These are phyloP conservation scores for Nothoprocta pentlandii DNA, from an alignment of 2,113 vertebrate species.

Conservation along the genomic window DNA sequence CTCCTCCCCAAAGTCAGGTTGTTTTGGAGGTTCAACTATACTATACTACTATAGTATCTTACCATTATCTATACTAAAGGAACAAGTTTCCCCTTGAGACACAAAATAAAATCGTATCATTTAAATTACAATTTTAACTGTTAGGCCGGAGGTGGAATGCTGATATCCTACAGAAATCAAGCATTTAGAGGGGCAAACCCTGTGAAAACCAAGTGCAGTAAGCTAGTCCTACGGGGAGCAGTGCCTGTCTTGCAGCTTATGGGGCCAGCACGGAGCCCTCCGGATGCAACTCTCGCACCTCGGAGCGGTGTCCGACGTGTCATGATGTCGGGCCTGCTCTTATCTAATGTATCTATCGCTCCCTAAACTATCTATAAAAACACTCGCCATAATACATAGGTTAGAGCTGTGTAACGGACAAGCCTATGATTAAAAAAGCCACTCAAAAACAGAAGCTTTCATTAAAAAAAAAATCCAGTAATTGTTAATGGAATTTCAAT, in stretches of 20 bases:
- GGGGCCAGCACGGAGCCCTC: not conserved
- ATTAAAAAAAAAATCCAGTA: conserved; percentile 56
- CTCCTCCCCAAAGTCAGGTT: not conserved
- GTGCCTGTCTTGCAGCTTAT: not conserved
- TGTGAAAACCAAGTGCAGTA: not conserved
- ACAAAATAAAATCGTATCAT: not conserved
- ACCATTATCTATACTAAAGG: not conserved
- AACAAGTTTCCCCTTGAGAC: not conserved
- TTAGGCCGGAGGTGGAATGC: not conserved
- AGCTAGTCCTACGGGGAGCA: accelerated
- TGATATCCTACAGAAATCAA: not conserved
- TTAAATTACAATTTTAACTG: not conserved
- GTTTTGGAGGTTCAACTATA: not conserved
- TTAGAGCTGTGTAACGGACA: conserved; percentile 32
- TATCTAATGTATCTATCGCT: conserved; percentile 41
- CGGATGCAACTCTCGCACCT: conserved; percentile 4
- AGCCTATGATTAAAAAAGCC: conserved; percentile 63
- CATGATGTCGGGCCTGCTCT: conserved; percentile 37
- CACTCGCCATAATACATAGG: conserved; percentile 21
- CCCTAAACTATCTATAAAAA: conserved; percentile 41
- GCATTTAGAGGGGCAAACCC: not conserved
- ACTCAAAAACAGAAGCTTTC: conserved; percentile 46
- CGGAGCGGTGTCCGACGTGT: not conserved
- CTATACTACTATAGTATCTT: not conserved
- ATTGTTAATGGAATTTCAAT: conserved; percentile 59